Evolutionary conservation across 2,888 invertebrate genomes (phyloP).

Genomic region (Hipparchia semele): DNA sequence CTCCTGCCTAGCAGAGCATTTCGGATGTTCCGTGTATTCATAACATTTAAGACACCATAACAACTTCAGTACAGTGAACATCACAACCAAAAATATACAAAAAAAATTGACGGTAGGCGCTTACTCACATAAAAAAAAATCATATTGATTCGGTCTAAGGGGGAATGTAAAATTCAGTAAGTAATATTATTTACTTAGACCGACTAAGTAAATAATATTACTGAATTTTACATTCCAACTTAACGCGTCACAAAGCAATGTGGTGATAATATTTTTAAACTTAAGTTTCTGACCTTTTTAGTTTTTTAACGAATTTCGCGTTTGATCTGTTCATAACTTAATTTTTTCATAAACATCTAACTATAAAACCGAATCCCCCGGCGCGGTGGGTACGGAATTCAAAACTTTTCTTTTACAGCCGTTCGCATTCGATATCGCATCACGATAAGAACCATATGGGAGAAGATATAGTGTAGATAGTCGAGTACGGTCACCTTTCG

Average conservation of each 20-base stretch:
- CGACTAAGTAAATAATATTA: too few relatives aligned
- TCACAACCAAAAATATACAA: too few relatives aligned
- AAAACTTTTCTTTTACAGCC: slow-evolving; percentile 54
- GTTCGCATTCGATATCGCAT: slow-evolving; percentile 32
- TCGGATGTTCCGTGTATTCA: too few relatives aligned
- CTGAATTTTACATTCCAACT: not conserved
- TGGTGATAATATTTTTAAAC: too few relatives aligned
- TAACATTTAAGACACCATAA: too few relatives aligned
- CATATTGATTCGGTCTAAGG: not conserved
- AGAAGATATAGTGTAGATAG: slow-evolving; percentile 50
- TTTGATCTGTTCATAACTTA: slow-evolving; percentile 25
- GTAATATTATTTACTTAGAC: too few relatives aligned
- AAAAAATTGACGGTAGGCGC: too few relatives aligned
- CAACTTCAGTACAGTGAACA: too few relatives aligned
- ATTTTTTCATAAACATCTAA: slow-evolving; percentile 42
- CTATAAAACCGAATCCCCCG: slow-evolving; percentile 44
- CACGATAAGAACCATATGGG: slow-evolving; percentile 48
- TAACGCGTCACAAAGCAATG: too few relatives aligned
- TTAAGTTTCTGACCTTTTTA: too few relatives aligned
- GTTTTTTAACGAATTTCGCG: not conserved
- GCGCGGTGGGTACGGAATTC: slow-evolving; percentile 48
- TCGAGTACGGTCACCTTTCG: slow-evolving; percentile 55
- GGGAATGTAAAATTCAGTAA: too few relatives aligned
- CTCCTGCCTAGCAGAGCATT: not conserved
- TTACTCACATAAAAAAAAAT: not conserved